A percentile compares a stretch with the other conserved stretches of the same genome.
phyloP scores from a whole-genome alignment of 2,113 vertebrate species.

The Ovibos moschatus region DNA sequence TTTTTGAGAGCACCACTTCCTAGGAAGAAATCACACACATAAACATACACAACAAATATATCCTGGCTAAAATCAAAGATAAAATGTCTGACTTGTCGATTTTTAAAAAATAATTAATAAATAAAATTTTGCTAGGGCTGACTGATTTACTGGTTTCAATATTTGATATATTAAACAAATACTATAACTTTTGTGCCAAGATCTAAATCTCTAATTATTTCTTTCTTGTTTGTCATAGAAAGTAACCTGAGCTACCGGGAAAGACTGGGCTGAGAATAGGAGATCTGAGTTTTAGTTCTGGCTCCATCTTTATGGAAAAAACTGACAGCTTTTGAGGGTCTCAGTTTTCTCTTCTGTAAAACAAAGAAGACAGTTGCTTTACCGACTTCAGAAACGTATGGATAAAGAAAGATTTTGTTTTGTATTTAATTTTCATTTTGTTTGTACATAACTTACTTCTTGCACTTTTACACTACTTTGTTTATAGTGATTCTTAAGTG shows the following conservation, averaged over 20 bases:
- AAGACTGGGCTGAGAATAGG: constrained; percentile 22
- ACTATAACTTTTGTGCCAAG: constrained; percentile 23
- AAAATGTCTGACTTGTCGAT: neutral
- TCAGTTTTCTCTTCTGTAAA: constrained; percentile 39
- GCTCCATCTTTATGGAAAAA: neutral
- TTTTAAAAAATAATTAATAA: constrained; percentile 24
- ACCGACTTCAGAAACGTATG: neutral
- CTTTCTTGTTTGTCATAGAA: constrained; percentile 40
- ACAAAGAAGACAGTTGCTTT: neutral
- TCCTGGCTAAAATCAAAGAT: constrained; percentile 21
- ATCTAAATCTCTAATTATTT: constrained; percentile 14
- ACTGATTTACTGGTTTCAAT: constrained; percentile 15
- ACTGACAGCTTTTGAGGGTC: neutral
- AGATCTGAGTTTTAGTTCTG: constrained; percentile 25
- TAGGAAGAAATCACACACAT: constrained; percentile 18
- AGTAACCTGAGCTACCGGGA: neutral
- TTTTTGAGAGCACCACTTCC: constrained; percentile 60
- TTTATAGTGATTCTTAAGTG: neutral
- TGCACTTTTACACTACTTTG: neutral
- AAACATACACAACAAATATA: neutral
- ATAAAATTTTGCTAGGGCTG: neutral
- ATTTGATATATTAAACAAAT: constrained; percentile 28
- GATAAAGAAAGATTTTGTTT: constrained; percentile 25
- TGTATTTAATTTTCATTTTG: neutral
- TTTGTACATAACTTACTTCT: neutral